phyloP scores from a whole-genome alignment of 2,888 invertebrate genomes.

The Chloroclysta siterata region DNA sequence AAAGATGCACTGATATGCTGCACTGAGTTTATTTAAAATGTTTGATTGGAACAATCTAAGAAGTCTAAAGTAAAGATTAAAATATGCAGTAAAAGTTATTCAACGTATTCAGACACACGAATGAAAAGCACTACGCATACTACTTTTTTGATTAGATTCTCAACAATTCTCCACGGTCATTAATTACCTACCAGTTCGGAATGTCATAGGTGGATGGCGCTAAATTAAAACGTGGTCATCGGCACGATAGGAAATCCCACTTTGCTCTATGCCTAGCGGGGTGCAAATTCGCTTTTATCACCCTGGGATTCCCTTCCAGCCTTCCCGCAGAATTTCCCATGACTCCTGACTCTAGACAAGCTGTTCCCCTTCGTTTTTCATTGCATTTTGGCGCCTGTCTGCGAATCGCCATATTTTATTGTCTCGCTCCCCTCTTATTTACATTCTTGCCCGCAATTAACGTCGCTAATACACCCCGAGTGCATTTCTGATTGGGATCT shows the following conservation, averaged over 20 bases:
- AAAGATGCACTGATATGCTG: too few relatives aligned
- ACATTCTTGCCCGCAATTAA: constrained; percentile 45
- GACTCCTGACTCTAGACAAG: constrained; percentile 51
- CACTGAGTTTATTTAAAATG: neutral
- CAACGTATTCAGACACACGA: neutral
- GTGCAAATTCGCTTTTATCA: constrained; percentile 60
- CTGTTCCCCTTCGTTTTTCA: constrained; percentile 55
- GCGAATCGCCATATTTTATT: constrained; percentile 48
- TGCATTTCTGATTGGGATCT: constrained; percentile 41
- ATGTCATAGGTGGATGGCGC: constrained; percentile 37
- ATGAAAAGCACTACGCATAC: constrained; percentile 1
- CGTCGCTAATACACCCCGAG: constrained; percentile 37
- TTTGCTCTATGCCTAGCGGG: constrained; percentile 62
- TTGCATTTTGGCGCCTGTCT: constrained; percentile 64
- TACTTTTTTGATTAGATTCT: constrained; percentile 23
- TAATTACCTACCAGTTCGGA: constrained; percentile 25
- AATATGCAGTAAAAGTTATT: constrained; percentile 6
- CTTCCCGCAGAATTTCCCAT: constrained; percentile 79
- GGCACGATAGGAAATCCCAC: constrained; percentile 65
- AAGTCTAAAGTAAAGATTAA: neutral
- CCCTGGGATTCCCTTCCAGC: constrained; percentile 69
- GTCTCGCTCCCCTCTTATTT: constrained; percentile 45
- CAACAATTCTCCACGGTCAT: constrained; percentile 27
- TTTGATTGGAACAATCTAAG: neutral
- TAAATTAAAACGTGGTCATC: constrained; percentile 38